Base-by-base conservation (phyloP, 2,888 invertebrate species). In the Cryptocephalus moraei region DNA sequence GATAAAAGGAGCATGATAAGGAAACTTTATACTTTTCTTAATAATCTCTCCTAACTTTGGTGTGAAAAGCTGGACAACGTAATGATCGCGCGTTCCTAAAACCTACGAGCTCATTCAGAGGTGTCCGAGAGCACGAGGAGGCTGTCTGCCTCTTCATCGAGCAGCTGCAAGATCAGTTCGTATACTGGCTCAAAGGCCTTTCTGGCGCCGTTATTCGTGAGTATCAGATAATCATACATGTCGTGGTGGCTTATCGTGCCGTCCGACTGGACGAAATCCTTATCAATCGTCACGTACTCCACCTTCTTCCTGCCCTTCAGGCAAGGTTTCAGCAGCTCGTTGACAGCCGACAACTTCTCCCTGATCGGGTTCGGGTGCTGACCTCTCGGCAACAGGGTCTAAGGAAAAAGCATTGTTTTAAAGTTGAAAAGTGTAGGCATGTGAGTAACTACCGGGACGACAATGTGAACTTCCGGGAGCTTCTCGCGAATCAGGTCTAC, bases 211-310 rank as follows among this genome's bases (percentile, higher is more conserved):
- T 84, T 79, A 70, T 87, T 86, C 1, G 91, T 91, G 49, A 91
- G 77, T 64, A 91, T 85, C 43, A 92, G 78, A 70, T 91, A 94
- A 71, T 94, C 93, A 65, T 88, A 85, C 89, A 94, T 89, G 66
- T 93, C 92, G 63, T 85, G 85, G 64, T 89, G 90, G 65, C 86
- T 87, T 49, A 93, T 91, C 40, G 81, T 80, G 46, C 59, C 86
- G 72, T 86, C 86, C 41, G 77, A 76, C 68, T 86, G 86, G 46
- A 89, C 74, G 56, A 89, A 79, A 41, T 85, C 85, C 62, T 86
- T 84, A 62, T 90, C 90, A 61, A 89, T 84, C 53, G 78, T 73
- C 39, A 92, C 82, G 62, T 86, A 79, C 73, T 89, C 88, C 45
- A 86, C 82, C 67, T 84, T 84, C 53, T 79, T 73, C 54, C 77